Base-by-base conservation (phyloP, 1,140 invertebrate species). In the Drosophila watanabei region DNA sequence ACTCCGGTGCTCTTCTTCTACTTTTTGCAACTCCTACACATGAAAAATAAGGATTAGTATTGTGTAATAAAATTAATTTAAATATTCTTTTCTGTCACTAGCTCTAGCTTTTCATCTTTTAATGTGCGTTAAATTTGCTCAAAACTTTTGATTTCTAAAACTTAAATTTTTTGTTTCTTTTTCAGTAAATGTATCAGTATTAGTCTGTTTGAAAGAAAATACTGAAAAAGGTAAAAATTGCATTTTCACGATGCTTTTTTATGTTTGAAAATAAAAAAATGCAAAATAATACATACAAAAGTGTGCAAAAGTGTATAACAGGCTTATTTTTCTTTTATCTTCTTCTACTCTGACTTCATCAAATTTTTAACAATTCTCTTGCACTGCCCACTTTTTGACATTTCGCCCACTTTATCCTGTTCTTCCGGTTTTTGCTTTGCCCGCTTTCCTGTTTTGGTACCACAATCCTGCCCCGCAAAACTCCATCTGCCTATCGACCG, bases 351-450 rank as follows among this genome's bases (percentile, higher is more conserved):
- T 20, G 45, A 43, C 62, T 70, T 48, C 56, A 48, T 56, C 52
- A 56, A 37, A 52, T 30, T 72, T 63, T 43, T 60, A 32, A 32
- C 61, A 24, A 65, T 81, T 51, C 75, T 46, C 70, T 62, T 62
- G 58, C 41, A 32, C 39, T 87, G 75, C 75, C 87, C 80, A 82
- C 82, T 87, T 80, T 91, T 86, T 83, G 87, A 88, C 82, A 83
- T 91, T 91, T 90, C 87, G 87, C 87, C 87, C 87, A 90, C 87
- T 90, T 90, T 90, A 91, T 90, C 87, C 87, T 79, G 87, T 90
- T 87, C 87, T 90, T 91, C 87, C 87, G 82, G 87, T 91, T 90
- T 91, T 91, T 91, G 87, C 86, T 91, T 90, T 91, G 87, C 68
- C 72, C 75, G 79, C 76, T 87, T 90, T 90, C 87, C 82, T 91